Conservation (phyloP, 2,888 invertebrate species). For the Agrilus cyanescens region DNA sequence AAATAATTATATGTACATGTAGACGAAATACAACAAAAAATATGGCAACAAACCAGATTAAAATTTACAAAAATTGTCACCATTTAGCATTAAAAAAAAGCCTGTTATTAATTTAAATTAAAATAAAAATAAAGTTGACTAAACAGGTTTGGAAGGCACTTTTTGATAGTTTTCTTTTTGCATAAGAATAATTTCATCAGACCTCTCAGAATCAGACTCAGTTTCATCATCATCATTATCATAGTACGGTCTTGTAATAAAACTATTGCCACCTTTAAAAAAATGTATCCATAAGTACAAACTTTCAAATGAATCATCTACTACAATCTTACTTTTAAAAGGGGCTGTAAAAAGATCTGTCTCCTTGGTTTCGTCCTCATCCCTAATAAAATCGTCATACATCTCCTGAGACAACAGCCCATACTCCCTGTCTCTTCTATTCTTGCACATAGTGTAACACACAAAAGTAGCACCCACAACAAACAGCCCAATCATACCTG, state of each 20-base stretch:
- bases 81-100: too few species aligned
- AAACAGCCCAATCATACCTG: background rate
- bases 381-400: slow-evolving; percentile 33
- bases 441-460: slow-evolving; percentile 42
- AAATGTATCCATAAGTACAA: slow-evolving; percentile 5
- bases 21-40: too few species aligned
- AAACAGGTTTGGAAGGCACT: slow-evolving; percentile 6
- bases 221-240: slow-evolving; percentile 52
- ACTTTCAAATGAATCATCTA: background rate
- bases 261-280: slow-evolving; percentile 23
- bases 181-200: slow-evolving; percentile 18
- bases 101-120: too few species aligned
- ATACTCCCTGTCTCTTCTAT: slow-evolving; percentile 39
- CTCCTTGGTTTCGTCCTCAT: slow-evolving; percentile 37
- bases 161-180: slow-evolving; percentile 14
- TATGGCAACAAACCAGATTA: too few species aligned
- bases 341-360: slow-evolving; percentile 39
- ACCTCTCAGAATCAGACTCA: slow-evolving; percentile 17
- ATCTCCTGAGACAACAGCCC: slow-evolving; percentile 45
- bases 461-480: slow-evolving; percentile 1
- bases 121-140: background rate
- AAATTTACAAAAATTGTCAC: too few species aligned
- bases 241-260: slow-evolving; percentile 49
- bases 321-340: slow-evolving; percentile 20
- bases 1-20: too few species aligned